Conservation (phyloP, 2,113 vertebrate genomes). For the Colinus virginianus region DNA sequence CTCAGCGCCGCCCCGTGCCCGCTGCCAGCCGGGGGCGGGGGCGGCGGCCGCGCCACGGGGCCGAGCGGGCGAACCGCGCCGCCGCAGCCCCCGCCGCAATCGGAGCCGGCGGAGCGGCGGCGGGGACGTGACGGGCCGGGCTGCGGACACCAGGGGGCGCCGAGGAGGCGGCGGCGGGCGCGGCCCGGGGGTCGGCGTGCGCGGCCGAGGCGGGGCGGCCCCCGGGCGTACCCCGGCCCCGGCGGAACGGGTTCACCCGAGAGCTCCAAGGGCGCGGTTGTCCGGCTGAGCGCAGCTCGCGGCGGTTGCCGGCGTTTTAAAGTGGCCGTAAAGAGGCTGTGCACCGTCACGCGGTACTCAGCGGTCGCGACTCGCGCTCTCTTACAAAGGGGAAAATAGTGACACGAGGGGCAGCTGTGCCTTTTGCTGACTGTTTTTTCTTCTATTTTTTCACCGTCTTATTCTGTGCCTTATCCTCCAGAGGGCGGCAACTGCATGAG, state of each 20-base stretch:
- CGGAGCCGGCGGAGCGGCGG: not conserved
- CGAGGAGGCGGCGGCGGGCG: not conserved
- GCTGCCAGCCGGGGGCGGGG: constrained; percentile 68
- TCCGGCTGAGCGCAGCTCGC: not conserved
- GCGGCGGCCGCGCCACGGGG: not conserved
- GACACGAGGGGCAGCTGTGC: not conserved
- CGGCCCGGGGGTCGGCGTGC: not conserved
- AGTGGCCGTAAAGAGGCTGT: not conserved
- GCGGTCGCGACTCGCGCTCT: not conserved
- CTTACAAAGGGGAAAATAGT: not conserved
- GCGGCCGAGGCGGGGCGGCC: not conserved
- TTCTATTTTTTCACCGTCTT: not conserved
- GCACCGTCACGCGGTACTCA: not conserved
- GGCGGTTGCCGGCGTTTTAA: not conserved
- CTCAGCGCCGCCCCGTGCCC: constrained; percentile 57
- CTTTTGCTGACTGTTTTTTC: not conserved
- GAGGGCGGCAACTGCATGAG: not conserved
- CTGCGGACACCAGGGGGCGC: not conserved
- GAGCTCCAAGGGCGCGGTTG: not conserved
- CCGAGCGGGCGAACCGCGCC: not conserved
- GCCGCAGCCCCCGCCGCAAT: not conserved
- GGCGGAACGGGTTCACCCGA: too few species aligned
- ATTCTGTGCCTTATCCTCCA: constrained; percentile 21
- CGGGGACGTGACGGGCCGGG: not conserved
- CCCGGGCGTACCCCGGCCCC: too few species aligned